Base-by-base conservation (phyloP, 1,140 invertebrate species). In the Aethina tumida region DNA sequence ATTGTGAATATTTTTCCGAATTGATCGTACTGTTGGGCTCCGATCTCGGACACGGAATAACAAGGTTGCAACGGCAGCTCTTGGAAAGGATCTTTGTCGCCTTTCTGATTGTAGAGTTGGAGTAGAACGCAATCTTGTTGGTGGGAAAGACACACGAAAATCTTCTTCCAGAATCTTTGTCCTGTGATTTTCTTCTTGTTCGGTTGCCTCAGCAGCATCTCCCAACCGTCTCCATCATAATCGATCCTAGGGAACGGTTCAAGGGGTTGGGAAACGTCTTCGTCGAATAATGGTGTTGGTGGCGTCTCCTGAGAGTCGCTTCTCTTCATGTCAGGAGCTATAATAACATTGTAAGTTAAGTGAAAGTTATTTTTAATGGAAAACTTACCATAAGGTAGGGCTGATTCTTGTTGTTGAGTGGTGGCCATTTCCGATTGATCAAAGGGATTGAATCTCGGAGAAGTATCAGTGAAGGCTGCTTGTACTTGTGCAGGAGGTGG, bases 1-100 rank as follows among this genome's bases (percentile, higher is more conserved):
- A 97, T 77, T 0, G 96, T 99, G 65, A 99, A 97, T 50, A 99
- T 98, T 68, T 99, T 99, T 3, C 94, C 94, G 62, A 86, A 99
- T 56, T 95, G 85, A 68, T 99, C 96, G 62, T 89, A 97, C 63
- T 97, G 94, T 64, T 97, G 94, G 15, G 93, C 84, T n/a, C 81
- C 82, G 9, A 91, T 84, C 39, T 89, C 87, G 1, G 87, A 92
- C 4, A 91, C 84, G 0, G 87, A 92, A 59, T 96, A 95, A 56
- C 87, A 93, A 4, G 89, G 79, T 57, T 96, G 85, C 20, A 97
- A 65, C 0, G 90, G 90, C 26, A 97, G 69, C 68, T 97, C 89
- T 67, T 93, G 47, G 59, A 94, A 88, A 0, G 91, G 87, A 64
- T 93, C 84, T 61, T 88, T 90, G 56, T 96, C 90, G 4, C 75